Evolutionary conservation across 92 coral and sea anemone genomes (phyloP), one percentile per base, ranked within the genome.

Genomic region (Epizoanthus scotinus): DNA sequence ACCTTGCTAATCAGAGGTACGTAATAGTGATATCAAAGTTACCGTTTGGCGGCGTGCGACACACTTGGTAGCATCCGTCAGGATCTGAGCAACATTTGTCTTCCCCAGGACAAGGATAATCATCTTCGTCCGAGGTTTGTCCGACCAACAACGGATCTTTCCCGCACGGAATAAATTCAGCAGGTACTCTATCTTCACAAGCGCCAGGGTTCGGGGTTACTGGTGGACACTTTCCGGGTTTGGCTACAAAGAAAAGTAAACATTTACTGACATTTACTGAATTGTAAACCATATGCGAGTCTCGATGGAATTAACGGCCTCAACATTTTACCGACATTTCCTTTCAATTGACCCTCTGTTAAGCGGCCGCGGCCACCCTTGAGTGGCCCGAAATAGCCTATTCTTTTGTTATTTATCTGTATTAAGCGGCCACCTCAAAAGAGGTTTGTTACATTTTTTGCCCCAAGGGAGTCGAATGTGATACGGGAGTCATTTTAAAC

Each of bases 61-160:
- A 87, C 31, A 87, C 68, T 28, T 72, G 52, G 53, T 78, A 65
- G 52, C 95, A 91, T 52, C 82, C 85, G 38, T 84, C 77, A 21
- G 88, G 79, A 42, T 74, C 78, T 69, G 64, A 64, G 36, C 95
- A 91, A 49, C 95, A 91, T 14, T 85, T 79, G 54, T 90, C 89
- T 70, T 86, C 80, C 27, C 95, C 95, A 83, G 95, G 95, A 66
- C 95, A 91, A 22, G 78, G 74, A 80, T 90, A 91, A 63, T 91
- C 95, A 44, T 85, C 77, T 31, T 79, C 87, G 22, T 83, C 78
- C 50, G 81, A 70, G 17, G 85, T 84, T 40, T 21, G 38, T 20
- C 24, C 81, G 40, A 75, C 67, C 0, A 5, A 1, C 6, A 85
- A 85, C 1, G 65, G 77, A 28, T 72, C 53, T 15, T 44, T 75